phyloP scores from a whole-genome alignment of 2,113 vertebrate species.

The Phasianus colchicus region DNA sequence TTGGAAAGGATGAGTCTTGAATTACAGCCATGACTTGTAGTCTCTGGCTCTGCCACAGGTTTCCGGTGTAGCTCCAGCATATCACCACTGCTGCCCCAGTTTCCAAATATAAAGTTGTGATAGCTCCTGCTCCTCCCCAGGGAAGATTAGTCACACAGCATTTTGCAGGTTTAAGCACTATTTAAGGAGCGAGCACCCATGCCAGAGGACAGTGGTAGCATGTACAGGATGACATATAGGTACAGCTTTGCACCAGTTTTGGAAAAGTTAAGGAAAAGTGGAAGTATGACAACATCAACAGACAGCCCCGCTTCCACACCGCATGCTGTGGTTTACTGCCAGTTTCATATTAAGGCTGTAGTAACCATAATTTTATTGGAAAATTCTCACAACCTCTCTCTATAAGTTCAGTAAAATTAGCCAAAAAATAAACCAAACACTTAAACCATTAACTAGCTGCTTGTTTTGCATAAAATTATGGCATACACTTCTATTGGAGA shows the following conservation, averaged over 20 bases:
- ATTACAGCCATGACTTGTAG: background rate
- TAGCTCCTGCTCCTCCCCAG: background rate
- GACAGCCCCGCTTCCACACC: background rate
- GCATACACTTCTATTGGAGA: background rate
- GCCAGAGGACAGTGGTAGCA: background rate
- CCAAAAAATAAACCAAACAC: fast-evolving
- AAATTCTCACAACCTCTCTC: background rate
- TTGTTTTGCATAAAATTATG: background rate
- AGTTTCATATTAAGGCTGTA: background rate
- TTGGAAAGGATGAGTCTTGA: background rate
- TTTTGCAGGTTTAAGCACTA: background rate
- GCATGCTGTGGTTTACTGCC: background rate
- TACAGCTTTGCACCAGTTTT: background rate
- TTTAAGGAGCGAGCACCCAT: background rate
- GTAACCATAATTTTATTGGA: background rate
- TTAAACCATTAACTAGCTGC: background rate
- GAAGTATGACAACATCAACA: background rate
- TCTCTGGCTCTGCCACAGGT: background rate
- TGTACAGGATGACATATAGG: fast-evolving
- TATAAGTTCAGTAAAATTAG: background rate
- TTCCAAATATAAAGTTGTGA: constrained; percentile 54
- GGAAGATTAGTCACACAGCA: constrained; percentile 10
- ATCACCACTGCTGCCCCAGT: constrained; percentile 35
- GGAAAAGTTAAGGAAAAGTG: background rate
- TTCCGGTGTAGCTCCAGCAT: constrained; percentile 17